Percentiles rank a stretch among this genome's conserved stretches.
Conservation (phyloP, 2,113 vertebrate genomes). For the Xiphophorus couchianus region DNA sequence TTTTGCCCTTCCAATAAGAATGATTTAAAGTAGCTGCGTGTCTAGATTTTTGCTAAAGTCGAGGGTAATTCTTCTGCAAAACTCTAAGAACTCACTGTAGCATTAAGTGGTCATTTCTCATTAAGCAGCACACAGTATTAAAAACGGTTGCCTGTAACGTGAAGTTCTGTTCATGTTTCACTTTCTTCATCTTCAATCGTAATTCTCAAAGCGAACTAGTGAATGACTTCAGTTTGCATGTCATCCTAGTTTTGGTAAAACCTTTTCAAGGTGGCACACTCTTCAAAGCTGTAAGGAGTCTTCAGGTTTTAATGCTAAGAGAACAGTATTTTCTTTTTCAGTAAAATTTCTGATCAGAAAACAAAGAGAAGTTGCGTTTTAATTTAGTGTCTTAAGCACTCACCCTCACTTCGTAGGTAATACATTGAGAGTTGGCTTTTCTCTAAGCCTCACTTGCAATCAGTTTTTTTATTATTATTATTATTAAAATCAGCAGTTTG, state of each 20-base stretch:
- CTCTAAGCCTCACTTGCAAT: background rate
- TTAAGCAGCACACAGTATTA: background rate
- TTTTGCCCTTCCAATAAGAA: conserved; percentile 5
- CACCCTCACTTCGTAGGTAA: background rate
- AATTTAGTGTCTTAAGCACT: conserved; percentile 10
- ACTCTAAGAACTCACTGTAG: background rate
- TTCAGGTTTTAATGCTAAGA: conserved; percentile 25
- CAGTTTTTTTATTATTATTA: background rate
- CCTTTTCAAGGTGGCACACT: conserved; percentile 39
- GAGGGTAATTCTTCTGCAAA: background rate
- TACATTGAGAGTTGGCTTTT: conserved; percentile 3
- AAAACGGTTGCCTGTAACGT: background rate
- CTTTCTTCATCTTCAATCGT: background rate
- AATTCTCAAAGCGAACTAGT: background rate
- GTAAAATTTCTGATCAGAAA: conserved; percentile 34
- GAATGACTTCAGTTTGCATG: background rate
- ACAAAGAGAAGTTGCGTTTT: conserved; percentile 8
- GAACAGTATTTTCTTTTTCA: background rate
- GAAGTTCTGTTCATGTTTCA: background rate
- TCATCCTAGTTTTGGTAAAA: background rate
- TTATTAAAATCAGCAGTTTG: background rate
- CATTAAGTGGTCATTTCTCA: background rate
- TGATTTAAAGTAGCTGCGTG: background rate
- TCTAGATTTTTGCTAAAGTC: background rate
- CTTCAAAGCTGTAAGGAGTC: conserved; percentile 6